Conservation (phyloP, 2,888 invertebrate genomes). For the Trichopria drosophilae region DNA sequence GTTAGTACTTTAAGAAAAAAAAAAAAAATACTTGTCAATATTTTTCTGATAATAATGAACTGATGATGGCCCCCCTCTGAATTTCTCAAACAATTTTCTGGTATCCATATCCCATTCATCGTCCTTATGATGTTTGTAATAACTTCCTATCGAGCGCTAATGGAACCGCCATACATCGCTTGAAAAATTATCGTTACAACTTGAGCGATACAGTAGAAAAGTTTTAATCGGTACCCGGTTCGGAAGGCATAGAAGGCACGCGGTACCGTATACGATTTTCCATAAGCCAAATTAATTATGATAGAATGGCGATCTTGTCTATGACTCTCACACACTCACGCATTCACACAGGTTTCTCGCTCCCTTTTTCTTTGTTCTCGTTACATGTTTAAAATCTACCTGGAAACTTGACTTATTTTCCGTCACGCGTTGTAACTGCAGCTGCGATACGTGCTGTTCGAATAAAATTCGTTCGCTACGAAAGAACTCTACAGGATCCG, state of each 20-base stretch:
- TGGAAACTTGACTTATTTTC: no score
- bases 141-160: constrained; percentile 22
- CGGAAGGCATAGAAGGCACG: constrained; percentile 53
- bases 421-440: no score
- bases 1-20: no score
- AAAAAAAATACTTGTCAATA: no score
- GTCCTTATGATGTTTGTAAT: constrained; percentile 28
- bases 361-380: constrained; percentile 3
- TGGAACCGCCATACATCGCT: constrained; percentile 27
- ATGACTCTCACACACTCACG: constrained; percentile 17
- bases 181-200: constrained; percentile 25
- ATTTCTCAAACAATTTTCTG: no score
- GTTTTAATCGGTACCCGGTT: constrained; percentile 40
- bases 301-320: constrained; percentile 18
- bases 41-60: no score
- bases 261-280: constrained; percentile 42
- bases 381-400: no score
- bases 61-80: no score
- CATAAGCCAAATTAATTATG: constrained; percentile 32
- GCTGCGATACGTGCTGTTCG: no score
- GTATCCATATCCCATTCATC: no score
- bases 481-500: no score
- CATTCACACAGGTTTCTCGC: constrained; percentile 10
- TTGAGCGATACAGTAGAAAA: constrained; percentile 41
- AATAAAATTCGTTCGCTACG: no score